Base-by-base conservation (phyloP, 2,797 vertebrate species). In the Syngnathus acus region DNA sequence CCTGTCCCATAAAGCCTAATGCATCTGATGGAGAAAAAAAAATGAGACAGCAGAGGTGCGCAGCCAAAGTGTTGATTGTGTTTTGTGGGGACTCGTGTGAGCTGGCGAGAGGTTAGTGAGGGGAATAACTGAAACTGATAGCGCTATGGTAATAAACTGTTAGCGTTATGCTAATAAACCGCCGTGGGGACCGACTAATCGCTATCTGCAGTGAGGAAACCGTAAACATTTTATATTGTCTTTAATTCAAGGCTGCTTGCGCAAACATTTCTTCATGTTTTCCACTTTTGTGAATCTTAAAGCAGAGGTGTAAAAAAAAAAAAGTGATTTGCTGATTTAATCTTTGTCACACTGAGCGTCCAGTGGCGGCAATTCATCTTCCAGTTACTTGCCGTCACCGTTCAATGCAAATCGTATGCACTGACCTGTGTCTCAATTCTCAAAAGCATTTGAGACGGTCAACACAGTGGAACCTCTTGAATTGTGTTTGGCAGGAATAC, bases 11-110 rank as follows among this genome's bases (percentile, higher is more conserved):
- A 68, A 84, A 83, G 42, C 62, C 16, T 50, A 55, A 65, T 51
- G 67, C 69, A 82, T 81, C 78, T 73, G 72, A 74, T 82, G 68
- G 73, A 72, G 69, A 80, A 76, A 50, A 50, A 5, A 17, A 6
- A 48, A 17, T 2, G 13, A 45, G 4, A 45, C 64, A 63, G 69
- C 64, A 60, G 65, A 69, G 51, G 64, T 32, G 4, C 32, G 32
- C 32, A 32, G 32, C 32, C 32, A 32, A 32, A 32, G 32, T 32
- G 32, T 32, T 32, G 32, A 32, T 67, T 50, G 50, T 45, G 45
- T 42, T 57, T 57, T 57, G 54, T 17, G 10, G 54, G 26, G 26
- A 37, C 26, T 37, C 26, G 54, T 37, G 37, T 37, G 54, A 5
- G 26, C 5, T 57, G 54, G 54, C 54, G 9, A 57, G 54, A 57